A percentile compares a stretch with the other conserved stretches of the same genome.
Evolutionary conservation across 1,140 invertebrate genomes (phyloP).

Genomic region (Brachionus plicatilis): DNA sequence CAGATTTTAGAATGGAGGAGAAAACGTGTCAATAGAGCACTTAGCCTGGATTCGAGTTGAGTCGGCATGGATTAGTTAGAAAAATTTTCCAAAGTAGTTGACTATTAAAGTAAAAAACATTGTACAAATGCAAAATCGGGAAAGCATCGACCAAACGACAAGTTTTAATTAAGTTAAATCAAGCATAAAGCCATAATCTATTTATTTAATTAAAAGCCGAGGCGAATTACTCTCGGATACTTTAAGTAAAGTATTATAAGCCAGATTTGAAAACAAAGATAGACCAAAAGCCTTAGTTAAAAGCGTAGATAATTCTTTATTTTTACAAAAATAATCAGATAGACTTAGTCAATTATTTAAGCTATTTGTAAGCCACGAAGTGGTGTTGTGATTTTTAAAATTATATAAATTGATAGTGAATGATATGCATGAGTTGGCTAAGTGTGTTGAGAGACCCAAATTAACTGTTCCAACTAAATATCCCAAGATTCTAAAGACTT

Average conservation of each 20-base stretch:
- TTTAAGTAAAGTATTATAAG: background rate
- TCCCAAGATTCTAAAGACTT: background rate
- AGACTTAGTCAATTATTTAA: background rate
- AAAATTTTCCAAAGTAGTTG: background rate
- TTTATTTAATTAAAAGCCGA: slow-evolving; percentile 10
- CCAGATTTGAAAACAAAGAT: background rate
- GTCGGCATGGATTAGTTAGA: background rate
- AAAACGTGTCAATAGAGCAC: background rate
- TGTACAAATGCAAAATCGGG: background rate
- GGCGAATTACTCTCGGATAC: slow-evolving; percentile 21
- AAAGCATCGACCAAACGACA: background rate
- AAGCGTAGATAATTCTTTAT: background rate
- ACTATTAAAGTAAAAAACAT: background rate
- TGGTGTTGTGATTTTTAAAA: background rate
- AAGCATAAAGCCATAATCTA: slow-evolving; percentile 29
- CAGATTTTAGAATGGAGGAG: background rate
- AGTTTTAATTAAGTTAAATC: slow-evolving; percentile 22
- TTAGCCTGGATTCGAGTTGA: background rate
- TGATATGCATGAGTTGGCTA: background rate
- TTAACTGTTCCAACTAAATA: background rate
- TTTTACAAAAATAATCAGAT: background rate
- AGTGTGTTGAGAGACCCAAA: background rate
- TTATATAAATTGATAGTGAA: background rate
- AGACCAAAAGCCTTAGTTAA: background rate
- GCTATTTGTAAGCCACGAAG: background rate